Base-by-base conservation (phyloP, 30 jellyfish, hydroid and myxozoan species). In the Pelagia noctiluca region DNA sequence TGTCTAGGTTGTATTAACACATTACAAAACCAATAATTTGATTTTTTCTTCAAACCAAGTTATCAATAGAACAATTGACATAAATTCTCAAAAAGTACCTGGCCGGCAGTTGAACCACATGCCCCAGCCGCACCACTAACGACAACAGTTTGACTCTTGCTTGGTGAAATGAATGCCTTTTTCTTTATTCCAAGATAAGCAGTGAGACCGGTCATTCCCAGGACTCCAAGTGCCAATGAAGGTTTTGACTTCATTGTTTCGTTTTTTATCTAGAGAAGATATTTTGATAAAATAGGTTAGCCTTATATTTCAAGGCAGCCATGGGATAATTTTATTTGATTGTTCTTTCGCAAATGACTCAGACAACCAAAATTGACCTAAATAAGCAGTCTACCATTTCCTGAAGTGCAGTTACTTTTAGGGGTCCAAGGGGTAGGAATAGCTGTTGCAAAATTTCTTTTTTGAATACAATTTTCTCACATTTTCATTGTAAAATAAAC, bases 41-140 rank as follows among this genome's bases (percentile, higher is more conserved):
- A n/a, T n/a, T n/a, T n/a, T n/a, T n/a, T n/a, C n/a, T n/a, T n/a
- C n/a, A n/a, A n/a, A n/a, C n/a, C n/a, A n/a, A n/a, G n/a, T n/a
- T n/a, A n/a, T n/a, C n/a, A n/a, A n/a, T n/a, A n/a, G n/a, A n/a
- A n/a, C n/a, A n/a, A n/a, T n/a, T n/a, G n/a, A n/a, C n/a, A n/a
- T n/a, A n/a, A n/a, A n/a, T n/a, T n/a, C n/a, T n/a, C n/a, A n/a
- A n/a, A n/a, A n/a, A n/a, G 11, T 77, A 77, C 89, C 80, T 85
- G 96, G 2, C 96, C 96, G 12, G 90, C 95, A 31, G 67, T 31
- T 3, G 78, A 62, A 18, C 96, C 96, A 76, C 89, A 75, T 1
- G 86, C 85, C 3, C 96, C 96, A 35, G 96, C 89, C 11, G 96
- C 96, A 18, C 85, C 89, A 76, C 96, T 85, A 10, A 85, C 76